Evolutionary conservation across 2,797 vertebrate genomes (phyloP).

Genomic region (Hippocampus kuda): DNA sequence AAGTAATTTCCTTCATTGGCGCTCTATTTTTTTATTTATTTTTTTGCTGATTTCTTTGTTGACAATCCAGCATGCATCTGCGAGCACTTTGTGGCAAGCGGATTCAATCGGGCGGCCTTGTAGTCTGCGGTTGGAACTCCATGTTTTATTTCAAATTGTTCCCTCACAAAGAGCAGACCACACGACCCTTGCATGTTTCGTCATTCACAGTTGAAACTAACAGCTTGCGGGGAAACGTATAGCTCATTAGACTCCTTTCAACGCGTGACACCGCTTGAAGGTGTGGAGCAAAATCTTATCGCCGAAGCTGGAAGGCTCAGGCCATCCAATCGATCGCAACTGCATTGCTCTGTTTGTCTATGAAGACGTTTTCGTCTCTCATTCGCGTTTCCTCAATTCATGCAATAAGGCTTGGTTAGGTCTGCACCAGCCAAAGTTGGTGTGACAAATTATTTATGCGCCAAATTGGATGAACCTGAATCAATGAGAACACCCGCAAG

Average conservation of each 20-base stretch:
- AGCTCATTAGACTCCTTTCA: not conserved
- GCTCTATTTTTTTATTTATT: slow-evolving; percentile 19
- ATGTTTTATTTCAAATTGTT: slow-evolving; percentile 35
- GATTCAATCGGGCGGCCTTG: slow-evolving; percentile 40
- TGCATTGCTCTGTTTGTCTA: too few species aligned
- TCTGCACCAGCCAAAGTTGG: too few species aligned
- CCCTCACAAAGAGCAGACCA: slow-evolving; percentile 14
- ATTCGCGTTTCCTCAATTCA: too few species aligned
- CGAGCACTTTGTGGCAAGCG: slow-evolving; percentile 51
- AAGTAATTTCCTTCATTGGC: slow-evolving; percentile 8
- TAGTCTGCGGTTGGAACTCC: slow-evolving; percentile 34
- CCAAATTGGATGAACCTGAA: too few species aligned
- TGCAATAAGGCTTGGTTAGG: too few species aligned
- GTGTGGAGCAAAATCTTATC: too few species aligned
- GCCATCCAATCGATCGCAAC: too few species aligned
- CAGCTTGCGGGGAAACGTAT: not conserved
- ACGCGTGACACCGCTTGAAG: not conserved
- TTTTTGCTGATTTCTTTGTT: slow-evolving; percentile 29
- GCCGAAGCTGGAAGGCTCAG: not conserved
- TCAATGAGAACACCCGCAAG: too few species aligned
- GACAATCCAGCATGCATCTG: slow-evolving; percentile 46
- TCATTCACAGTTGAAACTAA: not conserved
- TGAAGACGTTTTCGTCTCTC: too few species aligned
- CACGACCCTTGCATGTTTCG: slow-evolving; percentile 9
- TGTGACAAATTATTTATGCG: too few species aligned